Percentiles rank a stretch among this genome's conserved stretches.
Conservation (phyloP, 1,140 invertebrate genomes). For the Leptinotarsa texana region DNA sequence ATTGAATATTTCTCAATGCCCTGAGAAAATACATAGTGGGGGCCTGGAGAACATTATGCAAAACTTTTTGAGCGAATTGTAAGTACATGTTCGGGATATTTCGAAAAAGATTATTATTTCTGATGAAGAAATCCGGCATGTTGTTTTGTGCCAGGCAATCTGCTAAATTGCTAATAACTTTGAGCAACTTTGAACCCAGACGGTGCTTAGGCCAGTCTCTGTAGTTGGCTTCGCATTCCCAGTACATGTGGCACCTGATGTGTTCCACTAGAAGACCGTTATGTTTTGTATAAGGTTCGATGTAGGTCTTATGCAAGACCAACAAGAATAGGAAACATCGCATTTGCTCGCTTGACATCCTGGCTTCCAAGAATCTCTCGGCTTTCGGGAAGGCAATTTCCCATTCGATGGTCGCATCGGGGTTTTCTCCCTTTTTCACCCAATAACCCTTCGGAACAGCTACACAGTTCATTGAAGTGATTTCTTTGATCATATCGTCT, state of each 20-base stretch:
- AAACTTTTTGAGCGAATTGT: constrained; percentile 65
- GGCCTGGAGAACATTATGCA: constrained; percentile 65
- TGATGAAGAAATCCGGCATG: constrained; percentile 74
- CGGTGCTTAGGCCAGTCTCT: constrained; percentile 71
- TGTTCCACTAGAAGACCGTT: constrained; percentile 67
- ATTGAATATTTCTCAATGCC: constrained; percentile 68
- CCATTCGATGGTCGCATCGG: constrained; percentile 70
- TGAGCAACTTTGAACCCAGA: constrained; percentile 67
- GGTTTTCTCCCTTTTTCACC: constrained; percentile 62
- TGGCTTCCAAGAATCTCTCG: constrained; percentile 71
- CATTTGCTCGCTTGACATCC: constrained; percentile 69
- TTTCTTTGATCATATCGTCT: constrained; percentile 65
- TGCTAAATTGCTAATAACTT: constrained; percentile 62
- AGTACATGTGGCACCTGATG: constrained; percentile 76
- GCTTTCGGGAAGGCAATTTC: constrained; percentile 72
- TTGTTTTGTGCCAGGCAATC: constrained; percentile 60
- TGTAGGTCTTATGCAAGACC: constrained; percentile 68
- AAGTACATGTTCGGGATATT: constrained; percentile 68
- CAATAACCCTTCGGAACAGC: constrained; percentile 69
- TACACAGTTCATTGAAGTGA: constrained; percentile 69
- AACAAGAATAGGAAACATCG: constrained; percentile 69
- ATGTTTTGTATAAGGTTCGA: constrained; percentile 63
- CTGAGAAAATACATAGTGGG: constrained; percentile 70
- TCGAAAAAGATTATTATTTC: constrained; percentile 72
- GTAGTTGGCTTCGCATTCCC: constrained; percentile 73